A percentile compares a stretch with the other conserved stretches of the same genome.
These are phyloP conservation scores for Lymantria monacha DNA, from an alignment of 2,888 invertebrate genomes.

Conservation along the genomic window DNA sequence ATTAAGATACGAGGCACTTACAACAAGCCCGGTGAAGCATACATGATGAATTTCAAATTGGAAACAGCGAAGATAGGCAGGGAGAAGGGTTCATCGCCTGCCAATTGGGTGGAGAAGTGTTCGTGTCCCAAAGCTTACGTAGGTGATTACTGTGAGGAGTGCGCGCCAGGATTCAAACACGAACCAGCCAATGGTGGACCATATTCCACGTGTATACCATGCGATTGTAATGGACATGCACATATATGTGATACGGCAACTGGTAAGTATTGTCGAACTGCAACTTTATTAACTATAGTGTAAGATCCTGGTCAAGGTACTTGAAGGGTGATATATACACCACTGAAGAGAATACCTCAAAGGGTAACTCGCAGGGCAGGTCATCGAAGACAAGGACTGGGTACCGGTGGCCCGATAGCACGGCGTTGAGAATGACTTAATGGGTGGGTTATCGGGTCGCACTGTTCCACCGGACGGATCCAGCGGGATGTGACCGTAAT, in stretches of 20 bases:
- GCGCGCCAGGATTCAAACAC: constrained; percentile 96
- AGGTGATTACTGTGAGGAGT: constrained; percentile 98
- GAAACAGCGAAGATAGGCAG: constrained; percentile 93
- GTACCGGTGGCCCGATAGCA: too few relatives aligned
- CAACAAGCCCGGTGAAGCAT: constrained; percentile 91
- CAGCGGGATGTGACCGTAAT: too few relatives aligned
- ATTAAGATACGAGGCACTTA: constrained; percentile 97
- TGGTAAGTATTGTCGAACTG: constrained; percentile 75
- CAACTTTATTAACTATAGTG: neutral
- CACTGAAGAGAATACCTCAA: too few relatives aligned
- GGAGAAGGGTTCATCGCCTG: constrained; percentile 84
- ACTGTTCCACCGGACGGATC: too few relatives aligned
- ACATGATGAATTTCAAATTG: constrained; percentile 93
- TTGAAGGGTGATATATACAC: too few relatives aligned
- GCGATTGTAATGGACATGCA: constrained; percentile 98
- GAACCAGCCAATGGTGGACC: constrained; percentile 96
- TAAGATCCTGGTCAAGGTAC: neutral
- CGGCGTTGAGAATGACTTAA: too few relatives aligned
- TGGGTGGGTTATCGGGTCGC: too few relatives aligned
- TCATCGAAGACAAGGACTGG: too few relatives aligned
- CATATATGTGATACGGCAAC: constrained; percentile 97
- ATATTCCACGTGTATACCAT: constrained; percentile 96
- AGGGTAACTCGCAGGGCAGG: too few relatives aligned
- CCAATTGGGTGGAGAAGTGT: constrained; percentile 97
- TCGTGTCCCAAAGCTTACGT: constrained; percentile 93